These are phyloP conservation scores for Phalacrocorax pelagicus DNA, from an alignment of 2,113 vertebrate genomes.

Conservation along the genomic window DNA sequence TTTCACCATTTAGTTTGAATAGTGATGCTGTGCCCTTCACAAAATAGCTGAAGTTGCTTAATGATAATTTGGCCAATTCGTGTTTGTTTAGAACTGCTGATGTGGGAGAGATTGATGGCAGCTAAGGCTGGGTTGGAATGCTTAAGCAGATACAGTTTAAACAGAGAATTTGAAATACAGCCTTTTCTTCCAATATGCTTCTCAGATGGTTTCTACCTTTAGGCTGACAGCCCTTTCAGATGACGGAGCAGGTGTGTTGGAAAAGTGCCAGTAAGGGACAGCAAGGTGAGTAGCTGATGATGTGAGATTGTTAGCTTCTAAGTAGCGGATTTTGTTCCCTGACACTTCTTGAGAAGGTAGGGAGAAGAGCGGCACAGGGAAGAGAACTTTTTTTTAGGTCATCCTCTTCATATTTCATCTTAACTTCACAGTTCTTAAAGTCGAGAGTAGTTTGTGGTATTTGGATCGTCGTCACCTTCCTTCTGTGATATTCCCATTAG, in stretches of 20 bases:
- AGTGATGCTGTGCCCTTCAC: background rate
- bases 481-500: background rate
- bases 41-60: slow-evolving; percentile 42
- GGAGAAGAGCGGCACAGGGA: background rate
- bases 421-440: background rate
- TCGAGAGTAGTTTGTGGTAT: background rate
- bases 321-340: background rate
- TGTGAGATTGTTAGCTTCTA: background rate
- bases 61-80: slow-evolving; percentile 34
- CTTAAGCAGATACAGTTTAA: slow-evolving; percentile 13
- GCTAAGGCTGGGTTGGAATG: slow-evolving; percentile 22
- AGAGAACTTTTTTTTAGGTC: background rate
- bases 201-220: background rate
- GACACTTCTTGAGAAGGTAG: background rate
- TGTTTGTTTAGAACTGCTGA: slow-evolving; percentile 42
- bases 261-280: background rate
- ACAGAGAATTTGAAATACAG: background rate
- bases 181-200: background rate
- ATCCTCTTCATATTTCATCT: background rate
- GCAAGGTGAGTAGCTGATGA: background rate
- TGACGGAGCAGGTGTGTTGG: slow-evolving; percentile 15
- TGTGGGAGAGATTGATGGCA: slow-evolving; percentile 9
- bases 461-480: background rate
- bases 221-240: background rate
- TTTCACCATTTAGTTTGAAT: background rate